Percentiles rank a stretch among this genome's conserved stretches.
phyloP scores from a whole-genome alignment of 2,888 invertebrate genomes.

The Unio delphinus region DNA sequence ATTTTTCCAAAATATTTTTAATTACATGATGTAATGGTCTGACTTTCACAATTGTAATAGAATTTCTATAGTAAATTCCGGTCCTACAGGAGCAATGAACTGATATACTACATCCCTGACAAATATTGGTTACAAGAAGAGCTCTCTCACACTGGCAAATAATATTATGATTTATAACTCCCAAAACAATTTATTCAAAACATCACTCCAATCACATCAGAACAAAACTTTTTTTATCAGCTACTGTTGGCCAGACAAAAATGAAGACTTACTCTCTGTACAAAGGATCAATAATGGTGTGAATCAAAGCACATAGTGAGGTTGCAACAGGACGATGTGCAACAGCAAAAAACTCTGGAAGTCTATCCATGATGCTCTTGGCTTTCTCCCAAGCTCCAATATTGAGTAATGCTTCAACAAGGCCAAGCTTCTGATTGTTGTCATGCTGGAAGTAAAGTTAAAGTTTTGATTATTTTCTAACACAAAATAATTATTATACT shows the following conservation, averaged over 20 bases:
- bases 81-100: too few species aligned
- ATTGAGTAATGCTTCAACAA: conserved; percentile 89
- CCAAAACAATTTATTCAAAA: background rate
- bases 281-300: conserved; percentile 87
- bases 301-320: conserved; percentile 85
- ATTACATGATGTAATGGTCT: too few species aligned
- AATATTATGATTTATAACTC: too few species aligned
- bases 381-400: conserved; percentile 94
- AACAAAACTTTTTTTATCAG: background rate
- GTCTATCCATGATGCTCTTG: conserved; percentile 82
- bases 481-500: too few species aligned
- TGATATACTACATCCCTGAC: too few species aligned
- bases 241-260: background rate
- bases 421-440: conserved; percentile 92
- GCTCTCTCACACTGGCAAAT: too few species aligned
- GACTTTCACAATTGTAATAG: too few species aligned
- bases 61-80: too few species aligned
- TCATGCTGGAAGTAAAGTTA: conserved; percentile 42
- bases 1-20: too few species aligned
- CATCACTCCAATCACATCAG: background rate
- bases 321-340: conserved; percentile 85
- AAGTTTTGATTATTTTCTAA: too few species aligned
- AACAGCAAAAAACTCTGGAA: conserved; percentile 85
- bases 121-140: too few species aligned
- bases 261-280: conserved; percentile 80